These are phyloP conservation scores for Gobionotothen gibberifrons DNA, from an alignment of 2,797 vertebrate genomes.

Conservation along the genomic window DNA sequence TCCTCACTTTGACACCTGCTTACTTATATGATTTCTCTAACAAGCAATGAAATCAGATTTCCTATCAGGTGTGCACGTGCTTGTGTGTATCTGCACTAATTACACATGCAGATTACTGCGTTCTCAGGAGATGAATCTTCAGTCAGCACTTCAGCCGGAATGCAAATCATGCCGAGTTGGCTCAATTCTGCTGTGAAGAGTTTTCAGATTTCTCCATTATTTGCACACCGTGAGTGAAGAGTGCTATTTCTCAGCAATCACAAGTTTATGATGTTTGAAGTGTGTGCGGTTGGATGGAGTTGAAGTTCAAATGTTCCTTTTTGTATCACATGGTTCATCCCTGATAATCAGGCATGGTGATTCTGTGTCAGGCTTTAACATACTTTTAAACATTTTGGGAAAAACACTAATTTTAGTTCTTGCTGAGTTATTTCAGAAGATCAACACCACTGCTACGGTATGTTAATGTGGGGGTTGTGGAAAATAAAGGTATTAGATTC, in stretches of 20 bases:
- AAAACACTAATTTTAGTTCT: neutral
- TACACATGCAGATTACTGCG: constrained; percentile 57
- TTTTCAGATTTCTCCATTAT: constrained; percentile 44
- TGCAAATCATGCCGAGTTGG: constrained; percentile 61
- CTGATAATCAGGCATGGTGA: neutral
- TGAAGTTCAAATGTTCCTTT: constrained; percentile 14
- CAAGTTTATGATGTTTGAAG: constrained; percentile 19
- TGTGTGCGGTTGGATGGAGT: neutral
- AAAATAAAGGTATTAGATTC: too few relatives aligned
- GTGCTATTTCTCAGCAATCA: constrained; percentile 33
- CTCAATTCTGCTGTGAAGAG: constrained; percentile 50
- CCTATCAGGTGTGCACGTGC: constrained; percentile 33
- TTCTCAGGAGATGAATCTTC: constrained; percentile 63
- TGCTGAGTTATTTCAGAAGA: neutral
- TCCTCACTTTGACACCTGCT: constrained; percentile 24
- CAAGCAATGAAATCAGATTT: constrained; percentile 48
- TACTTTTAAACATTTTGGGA: neutral
- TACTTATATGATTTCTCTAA: constrained; percentile 44
- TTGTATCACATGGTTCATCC: neutral
- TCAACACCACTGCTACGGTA: neutral
- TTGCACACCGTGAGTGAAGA: constrained; percentile 35
- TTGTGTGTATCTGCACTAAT: constrained; percentile 51
- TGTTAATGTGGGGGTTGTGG: neutral
- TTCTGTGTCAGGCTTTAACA: neutral
- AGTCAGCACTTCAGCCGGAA: constrained; percentile 65